Evolutionary conservation across 2,797 vertebrate genomes (phyloP).

Genomic region (Malurus splendens): DNA sequence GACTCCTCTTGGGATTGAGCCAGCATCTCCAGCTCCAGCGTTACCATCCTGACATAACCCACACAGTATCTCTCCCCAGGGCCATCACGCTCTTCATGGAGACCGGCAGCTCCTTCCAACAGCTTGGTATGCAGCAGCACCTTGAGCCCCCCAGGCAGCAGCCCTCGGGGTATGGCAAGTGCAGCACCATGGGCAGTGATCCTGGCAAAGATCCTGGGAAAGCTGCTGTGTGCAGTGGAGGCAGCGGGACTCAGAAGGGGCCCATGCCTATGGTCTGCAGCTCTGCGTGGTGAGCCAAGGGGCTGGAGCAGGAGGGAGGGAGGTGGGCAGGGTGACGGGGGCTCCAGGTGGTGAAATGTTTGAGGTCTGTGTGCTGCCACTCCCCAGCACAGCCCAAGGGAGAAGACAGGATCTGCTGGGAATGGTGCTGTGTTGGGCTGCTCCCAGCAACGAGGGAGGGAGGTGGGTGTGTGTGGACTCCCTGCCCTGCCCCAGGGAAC

Average conservation of each 20-base stretch:
- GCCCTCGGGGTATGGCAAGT: fast-evolving
- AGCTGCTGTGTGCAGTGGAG: background rate
- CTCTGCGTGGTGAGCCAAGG: background rate
- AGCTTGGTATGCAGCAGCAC: background rate
- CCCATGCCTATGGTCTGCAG: background rate
- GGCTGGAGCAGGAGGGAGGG: background rate
- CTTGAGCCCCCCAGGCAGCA: background rate
- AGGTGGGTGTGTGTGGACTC: background rate
- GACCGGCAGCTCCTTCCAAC: background rate
- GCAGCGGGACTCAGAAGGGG: background rate
- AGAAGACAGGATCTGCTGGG: background rate
- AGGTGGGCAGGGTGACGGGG: background rate
- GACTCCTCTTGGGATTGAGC: background rate
- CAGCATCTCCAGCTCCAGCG: background rate
- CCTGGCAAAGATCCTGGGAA: background rate
- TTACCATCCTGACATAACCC: background rate
- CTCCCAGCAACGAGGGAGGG: background rate
- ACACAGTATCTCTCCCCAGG: background rate
- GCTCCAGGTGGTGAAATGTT: fast-evolving
- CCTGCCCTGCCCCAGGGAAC: background rate
- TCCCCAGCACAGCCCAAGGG: background rate
- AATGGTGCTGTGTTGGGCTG: background rate
- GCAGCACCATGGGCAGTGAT: fast-evolving
- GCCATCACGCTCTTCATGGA: background rate
- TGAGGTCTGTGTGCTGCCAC: background rate